A percentile compares a stretch with the other conserved stretches of the same genome.
phyloP scores from a whole-genome alignment of 2,888 invertebrate species.

The Drosophila leonis region DNA sequence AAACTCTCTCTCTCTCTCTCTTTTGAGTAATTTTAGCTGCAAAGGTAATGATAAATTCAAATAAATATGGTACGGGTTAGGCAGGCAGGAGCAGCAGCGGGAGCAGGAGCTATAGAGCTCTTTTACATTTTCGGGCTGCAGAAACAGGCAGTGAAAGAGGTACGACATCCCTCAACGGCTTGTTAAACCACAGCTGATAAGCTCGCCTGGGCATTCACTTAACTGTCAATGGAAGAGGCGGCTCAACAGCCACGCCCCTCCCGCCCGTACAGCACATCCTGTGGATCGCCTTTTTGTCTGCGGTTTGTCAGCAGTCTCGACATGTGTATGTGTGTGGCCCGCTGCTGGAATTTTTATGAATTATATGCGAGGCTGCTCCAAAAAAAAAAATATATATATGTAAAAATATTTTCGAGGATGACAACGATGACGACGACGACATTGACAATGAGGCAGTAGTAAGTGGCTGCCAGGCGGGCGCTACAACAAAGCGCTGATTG shows the following conservation, averaged over 20 bases:
- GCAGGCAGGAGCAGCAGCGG: not conserved
- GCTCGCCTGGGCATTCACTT: conserved; percentile 50
- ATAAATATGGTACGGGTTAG: not conserved
- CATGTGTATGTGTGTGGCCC: conserved; percentile 53
- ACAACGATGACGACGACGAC: conserved; percentile 46
- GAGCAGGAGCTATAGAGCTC: not conserved
- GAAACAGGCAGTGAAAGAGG: not conserved
- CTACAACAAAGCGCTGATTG: conserved; percentile 78
- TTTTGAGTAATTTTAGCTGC: not conserved
- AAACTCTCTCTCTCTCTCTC: not conserved
- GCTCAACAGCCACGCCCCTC: conserved; percentile 33
- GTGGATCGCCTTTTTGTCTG: conserved; percentile 70
- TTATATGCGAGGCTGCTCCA: conserved; percentile 56
- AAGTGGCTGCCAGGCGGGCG: conserved; percentile 66
- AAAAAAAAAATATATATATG: conserved; percentile 42
- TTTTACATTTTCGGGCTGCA: not conserved
- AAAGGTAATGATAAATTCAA: conserved; percentile 15
- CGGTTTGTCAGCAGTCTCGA: conserved; percentile 60
- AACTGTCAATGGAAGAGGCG: conserved; percentile 59
- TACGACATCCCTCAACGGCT: conserved; percentile 37
- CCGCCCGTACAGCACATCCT: conserved; percentile 46
- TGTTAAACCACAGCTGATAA: conserved; percentile 50
- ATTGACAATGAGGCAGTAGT: conserved; percentile 76
- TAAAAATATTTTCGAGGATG: conserved; percentile 60
- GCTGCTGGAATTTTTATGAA: conserved; percentile 71